These are phyloP conservation scores for Ectemnius continuus DNA, from an alignment of 2,888 invertebrate genomes.

Conservation along the genomic window DNA sequence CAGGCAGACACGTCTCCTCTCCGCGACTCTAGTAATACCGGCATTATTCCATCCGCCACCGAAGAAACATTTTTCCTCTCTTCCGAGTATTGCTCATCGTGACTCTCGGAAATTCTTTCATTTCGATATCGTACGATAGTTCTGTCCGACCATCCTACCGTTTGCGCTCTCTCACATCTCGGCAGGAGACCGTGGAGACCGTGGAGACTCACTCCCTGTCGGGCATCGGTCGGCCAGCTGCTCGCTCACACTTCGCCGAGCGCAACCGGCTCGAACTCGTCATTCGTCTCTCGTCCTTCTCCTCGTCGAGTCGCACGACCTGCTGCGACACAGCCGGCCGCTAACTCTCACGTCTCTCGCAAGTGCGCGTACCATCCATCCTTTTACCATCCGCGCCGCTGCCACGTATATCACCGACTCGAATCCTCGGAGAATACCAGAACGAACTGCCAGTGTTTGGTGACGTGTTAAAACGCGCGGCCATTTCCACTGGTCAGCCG, in stretches of 20 bases:
- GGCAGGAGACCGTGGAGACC: too few relatives aligned
- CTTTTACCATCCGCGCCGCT: constrained; percentile 31
- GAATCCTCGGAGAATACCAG: constrained; percentile 23
- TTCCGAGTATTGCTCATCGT: neutral
- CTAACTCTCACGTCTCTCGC: constrained; percentile 13
- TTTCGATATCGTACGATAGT: too few relatives aligned
- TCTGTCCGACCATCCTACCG: too few relatives aligned
- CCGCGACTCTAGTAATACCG: too few relatives aligned
- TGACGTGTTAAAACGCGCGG: constrained; percentile 68
- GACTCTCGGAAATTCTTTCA: too few relatives aligned
- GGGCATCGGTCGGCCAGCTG: too few relatives aligned
- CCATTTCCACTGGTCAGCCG: constrained; percentile 61
- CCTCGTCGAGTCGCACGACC: neutral
- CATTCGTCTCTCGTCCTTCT: neutral
- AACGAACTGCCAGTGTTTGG: constrained; percentile 63
- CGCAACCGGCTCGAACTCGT: neutral
- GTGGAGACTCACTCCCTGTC: too few relatives aligned
- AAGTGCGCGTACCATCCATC: constrained; percentile 42
- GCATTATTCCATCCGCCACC: neutral
- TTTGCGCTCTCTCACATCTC: too few relatives aligned
- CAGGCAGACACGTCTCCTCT: too few relatives aligned
- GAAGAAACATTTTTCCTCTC: neutral
- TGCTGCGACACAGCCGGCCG: neutral
- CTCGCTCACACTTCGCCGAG: constrained; percentile 1
- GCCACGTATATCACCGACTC: constrained; percentile 46